Conservation (phyloP, 2,888 invertebrate genomes). For the Oligia latruncula region DNA sequence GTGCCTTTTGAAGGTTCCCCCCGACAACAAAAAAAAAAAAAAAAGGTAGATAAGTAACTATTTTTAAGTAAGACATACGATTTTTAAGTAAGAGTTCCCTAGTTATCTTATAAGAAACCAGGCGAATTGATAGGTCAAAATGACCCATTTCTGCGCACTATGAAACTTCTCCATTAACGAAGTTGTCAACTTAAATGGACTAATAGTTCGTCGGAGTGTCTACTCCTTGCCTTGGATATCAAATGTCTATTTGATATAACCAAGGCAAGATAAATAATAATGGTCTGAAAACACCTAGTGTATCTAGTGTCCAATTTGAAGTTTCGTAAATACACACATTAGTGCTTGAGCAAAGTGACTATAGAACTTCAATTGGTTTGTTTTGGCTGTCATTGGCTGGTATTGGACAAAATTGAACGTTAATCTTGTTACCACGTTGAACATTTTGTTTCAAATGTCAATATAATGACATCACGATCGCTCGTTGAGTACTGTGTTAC, state of each 20-base stretch:
- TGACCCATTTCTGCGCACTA: constrained; percentile 33
- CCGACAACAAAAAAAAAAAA: no score
- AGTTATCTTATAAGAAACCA: no score
- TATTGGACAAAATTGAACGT: not conserved
- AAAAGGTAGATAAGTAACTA: not conserved
- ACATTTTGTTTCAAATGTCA: not conserved
- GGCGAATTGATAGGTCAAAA: not conserved
- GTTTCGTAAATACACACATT: constrained; percentile 14
- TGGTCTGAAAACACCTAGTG: not conserved
- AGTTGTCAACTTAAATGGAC: constrained; percentile 44
- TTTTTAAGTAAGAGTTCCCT: not conserved
- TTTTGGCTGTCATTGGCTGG: not conserved
- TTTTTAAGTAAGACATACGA: not conserved
- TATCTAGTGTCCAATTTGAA: not conserved
- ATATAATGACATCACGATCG: not conserved
- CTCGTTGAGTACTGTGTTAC: not conserved
- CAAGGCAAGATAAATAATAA: constrained; percentile 20
- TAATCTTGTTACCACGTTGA: no score
- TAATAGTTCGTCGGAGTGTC: constrained; percentile 28
- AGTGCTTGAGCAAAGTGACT: constrained; percentile 6
- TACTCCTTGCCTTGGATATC: no score
- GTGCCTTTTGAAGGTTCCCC: no score
- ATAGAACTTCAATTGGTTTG: not conserved
- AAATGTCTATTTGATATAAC: constrained; percentile 16
- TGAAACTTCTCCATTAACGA: constrained; percentile 40